Percentiles rank a stretch among this genome's conserved stretches.
These are phyloP conservation scores for Pygmarrhopalites habei DNA, from an alignment of 1,140 invertebrate species.

Conservation along the genomic window DNA sequence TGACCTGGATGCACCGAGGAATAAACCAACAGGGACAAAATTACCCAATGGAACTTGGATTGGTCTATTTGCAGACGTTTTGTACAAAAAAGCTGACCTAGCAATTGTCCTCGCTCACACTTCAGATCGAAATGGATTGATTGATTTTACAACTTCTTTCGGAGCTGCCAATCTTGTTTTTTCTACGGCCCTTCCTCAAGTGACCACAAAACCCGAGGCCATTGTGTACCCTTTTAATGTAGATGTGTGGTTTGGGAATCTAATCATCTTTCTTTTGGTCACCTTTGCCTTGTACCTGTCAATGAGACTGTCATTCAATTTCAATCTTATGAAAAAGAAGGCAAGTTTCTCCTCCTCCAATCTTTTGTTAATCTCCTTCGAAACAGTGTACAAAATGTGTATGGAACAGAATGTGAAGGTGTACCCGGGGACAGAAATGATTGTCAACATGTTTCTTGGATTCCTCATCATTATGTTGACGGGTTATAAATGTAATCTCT, in stretches of 20 bases:
- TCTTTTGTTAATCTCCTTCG: neutral
- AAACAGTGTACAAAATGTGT: neutral
- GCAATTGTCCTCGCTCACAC: constrained; percentile 16
- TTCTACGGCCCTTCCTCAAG: constrained; percentile 1
- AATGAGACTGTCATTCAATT: neutral
- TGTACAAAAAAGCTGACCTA: constrained; percentile 9
- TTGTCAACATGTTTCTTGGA: constrained; percentile 6
- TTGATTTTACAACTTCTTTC: constrained; percentile 23
- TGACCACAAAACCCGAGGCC: constrained; percentile 4
- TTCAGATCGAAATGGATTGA: neutral
- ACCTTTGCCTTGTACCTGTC: neutral
- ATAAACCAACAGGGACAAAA: constrained; percentile 9
- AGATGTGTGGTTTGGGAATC: constrained; percentile 6
- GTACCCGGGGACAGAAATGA: neutral
- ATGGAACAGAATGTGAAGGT: constrained; percentile 14
- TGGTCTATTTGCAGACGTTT: constrained; percentile 10
- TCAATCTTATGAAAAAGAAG: no score
- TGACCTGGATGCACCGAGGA: constrained; percentile 1
- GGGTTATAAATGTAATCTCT: constrained; percentile 21
- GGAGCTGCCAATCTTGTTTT: constrained; percentile 17
- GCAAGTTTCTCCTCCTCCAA: neutral
- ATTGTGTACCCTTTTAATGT: neutral
- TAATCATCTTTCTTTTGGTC: constrained; percentile 6
- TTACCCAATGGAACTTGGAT: constrained; percentile 13
- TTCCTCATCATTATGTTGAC: constrained; percentile 20